Base-by-base conservation (phyloP, 2,797 vertebrate species). In the Poeciliopsis turneri region DNA sequence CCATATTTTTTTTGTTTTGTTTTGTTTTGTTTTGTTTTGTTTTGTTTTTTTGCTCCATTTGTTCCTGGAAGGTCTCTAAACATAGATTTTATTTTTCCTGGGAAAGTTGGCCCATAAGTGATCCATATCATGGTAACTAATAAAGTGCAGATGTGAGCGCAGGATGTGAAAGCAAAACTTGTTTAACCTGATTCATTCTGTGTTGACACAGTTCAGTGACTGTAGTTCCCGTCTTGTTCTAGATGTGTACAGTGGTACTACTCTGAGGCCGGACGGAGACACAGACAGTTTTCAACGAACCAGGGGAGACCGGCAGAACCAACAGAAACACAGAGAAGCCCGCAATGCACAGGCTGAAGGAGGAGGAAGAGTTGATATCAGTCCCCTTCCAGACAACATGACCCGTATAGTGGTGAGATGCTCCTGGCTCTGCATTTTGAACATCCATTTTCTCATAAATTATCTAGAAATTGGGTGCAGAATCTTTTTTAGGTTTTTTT, bases 321-420 rank as follows among this genome's bases (percentile, higher is more conserved):
- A 89, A 47, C 78, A 85, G 0, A 91, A 85, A 82, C 92, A 93
- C 88, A 95, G 94, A 86, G 94, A 94, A 70, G 95, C 92, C 80
- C 95, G 95, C 81, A 94, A 96, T 78, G 75, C 94, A 15, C 86
- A 72, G 66, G 70, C 69, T 33, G 84, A 95, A n/a, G 91, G 74
- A 15, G 95, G 96, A 3, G 94, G 96, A 3, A 94, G 95, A 75
- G 80, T 97, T 55, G 94, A 95, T 79, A 96, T 98, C 72, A 96
- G 96, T 83, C 95, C 93, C 0, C 93, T 98, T 83, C 92, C 94
- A 0, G 94, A 96, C 87, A 97, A 98, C 80, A 90, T 93, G 86
- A 97, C 96, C 5, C 95, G 76, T 25, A 85, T 96, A 30, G 94
- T 97, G 96, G 97, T 98, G 90, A 97, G 97, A 84, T 33, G 20